Conservation (phyloP, 2,888 invertebrate species). For the Onthophagus sagittarius region DNA sequence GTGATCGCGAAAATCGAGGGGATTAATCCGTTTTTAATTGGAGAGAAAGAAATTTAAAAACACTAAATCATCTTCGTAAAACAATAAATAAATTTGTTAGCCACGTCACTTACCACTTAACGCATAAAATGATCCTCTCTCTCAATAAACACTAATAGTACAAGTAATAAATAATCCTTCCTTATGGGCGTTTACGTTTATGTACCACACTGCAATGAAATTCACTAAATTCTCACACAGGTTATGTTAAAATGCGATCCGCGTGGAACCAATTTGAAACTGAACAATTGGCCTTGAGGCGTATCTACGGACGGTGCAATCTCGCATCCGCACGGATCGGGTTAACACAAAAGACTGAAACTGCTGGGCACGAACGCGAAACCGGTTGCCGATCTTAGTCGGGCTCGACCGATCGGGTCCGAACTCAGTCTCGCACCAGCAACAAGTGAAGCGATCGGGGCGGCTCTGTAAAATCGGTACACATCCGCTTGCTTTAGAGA, state of each 20-base stretch:
- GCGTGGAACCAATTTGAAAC: background rate
- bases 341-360: constrained; percentile 39
- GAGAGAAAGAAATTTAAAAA: too few relatives aligned
- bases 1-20: constrained; percentile 30
- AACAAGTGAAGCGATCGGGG: constrained; percentile 41
- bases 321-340: constrained; percentile 28
- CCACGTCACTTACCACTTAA: background rate
- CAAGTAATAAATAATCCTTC: background rate
- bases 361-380: constrained; percentile 30
- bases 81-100: background rate
- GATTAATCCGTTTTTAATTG: too few relatives aligned
- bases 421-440: constrained; percentile 31
- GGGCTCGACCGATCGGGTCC: constrained; percentile 32
- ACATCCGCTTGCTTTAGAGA: constrained; percentile 24
- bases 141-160: background rate
- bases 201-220: too few relatives aligned
- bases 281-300: constrained; percentile 37
- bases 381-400: constrained; percentile 33
- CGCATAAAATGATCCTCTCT: background rate
- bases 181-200: background rate
- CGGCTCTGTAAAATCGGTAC: constrained; percentile 15
- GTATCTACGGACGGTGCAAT: constrained; percentile 25
- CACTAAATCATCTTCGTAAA: too few relatives aligned
- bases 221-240: background rate
- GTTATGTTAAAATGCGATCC: background rate